Evolutionary conservation across 2,113 vertebrate genomes (phyloP).

Genomic region (Suricata suricatta): DNA sequence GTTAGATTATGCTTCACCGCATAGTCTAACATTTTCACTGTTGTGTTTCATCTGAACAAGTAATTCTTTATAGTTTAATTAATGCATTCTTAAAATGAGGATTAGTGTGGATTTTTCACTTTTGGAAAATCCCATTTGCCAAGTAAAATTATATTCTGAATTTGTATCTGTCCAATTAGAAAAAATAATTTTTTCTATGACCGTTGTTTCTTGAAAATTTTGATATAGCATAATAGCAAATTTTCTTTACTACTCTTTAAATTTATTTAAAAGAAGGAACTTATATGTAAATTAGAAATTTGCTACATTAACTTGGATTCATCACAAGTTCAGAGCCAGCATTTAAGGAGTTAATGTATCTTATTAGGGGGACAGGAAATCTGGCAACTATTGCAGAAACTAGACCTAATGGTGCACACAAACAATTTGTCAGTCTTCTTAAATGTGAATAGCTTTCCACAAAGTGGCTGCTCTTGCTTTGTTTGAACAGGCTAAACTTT

Average conservation of each 20-base stretch:
- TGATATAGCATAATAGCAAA: accelerated
- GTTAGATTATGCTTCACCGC: not conserved
- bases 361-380: conserved; percentile 89
- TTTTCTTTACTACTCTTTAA: conserved; percentile 31
- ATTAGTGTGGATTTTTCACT: conserved; percentile 18
- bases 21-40: conserved; percentile 1
- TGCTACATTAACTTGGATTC: not conserved
- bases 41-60: conserved; percentile 23
- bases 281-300: not conserved
- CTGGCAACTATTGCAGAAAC: conserved; percentile 90
- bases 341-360: conserved; percentile 84
- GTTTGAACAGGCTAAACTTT: conserved; percentile 88
- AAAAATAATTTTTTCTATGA: conserved; percentile 15
- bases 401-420: conserved; percentile 88
- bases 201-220: conserved; percentile 28
- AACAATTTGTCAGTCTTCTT: conserved; percentile 90
- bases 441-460: conserved; percentile 87
- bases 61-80: conserved; percentile 31
- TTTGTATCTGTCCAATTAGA: not conserved
- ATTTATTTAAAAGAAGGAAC: conserved; percentile 32
- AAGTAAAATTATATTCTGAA: conserved; percentile 32
- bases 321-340: conserved; percentile 76
- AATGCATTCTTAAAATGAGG: not conserved
- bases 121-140: conserved; percentile 32
- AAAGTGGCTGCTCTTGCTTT: conserved; percentile 86